phyloP scores from a whole-genome alignment of 1,140 invertebrate species.

The Calycopis cecrops region DNA sequence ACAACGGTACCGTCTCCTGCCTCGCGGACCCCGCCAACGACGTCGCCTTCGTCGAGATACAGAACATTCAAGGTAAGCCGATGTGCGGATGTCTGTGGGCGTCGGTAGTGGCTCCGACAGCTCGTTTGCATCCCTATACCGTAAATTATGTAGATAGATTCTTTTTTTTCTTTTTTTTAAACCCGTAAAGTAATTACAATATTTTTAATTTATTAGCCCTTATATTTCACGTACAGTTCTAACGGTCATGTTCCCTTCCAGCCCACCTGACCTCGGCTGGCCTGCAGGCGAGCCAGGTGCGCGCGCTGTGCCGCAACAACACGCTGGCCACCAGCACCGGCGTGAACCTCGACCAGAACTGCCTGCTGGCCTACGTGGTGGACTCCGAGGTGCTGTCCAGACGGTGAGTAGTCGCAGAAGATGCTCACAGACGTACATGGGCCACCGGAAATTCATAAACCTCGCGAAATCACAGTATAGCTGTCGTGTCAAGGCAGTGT shows the following conservation, averaged over 20 bases:
- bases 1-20: constrained; percentile 78
- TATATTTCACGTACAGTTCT: too few relatives aligned
- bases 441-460: constrained; percentile 6
- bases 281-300: constrained; percentile 48
- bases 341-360: constrained; percentile 72
- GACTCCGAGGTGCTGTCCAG: constrained; percentile 76
- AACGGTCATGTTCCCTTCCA: constrained; percentile 21
- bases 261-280: constrained; percentile 39
- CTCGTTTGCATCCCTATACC: too few relatives aligned
- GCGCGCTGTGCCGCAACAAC: constrained; percentile 77
- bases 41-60: constrained; percentile 77
- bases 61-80: constrained; percentile 67
- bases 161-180: too few relatives aligned
- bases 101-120: too few relatives aligned
- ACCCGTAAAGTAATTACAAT: too few relatives aligned
- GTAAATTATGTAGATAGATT: too few relatives aligned
- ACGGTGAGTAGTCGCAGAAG: constrained; percentile 37
- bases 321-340: constrained; percentile 67
- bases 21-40: constrained; percentile 72
- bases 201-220: too few relatives aligned
- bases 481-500: too few relatives aligned
- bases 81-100: too few relatives aligned
- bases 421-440: too few relatives aligned
- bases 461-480: too few relatives aligned
- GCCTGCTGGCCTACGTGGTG: constrained; percentile 75